phyloP scores from a whole-genome alignment of 2,797 vertebrate species.

The Propithecus perrieri region DNA sequence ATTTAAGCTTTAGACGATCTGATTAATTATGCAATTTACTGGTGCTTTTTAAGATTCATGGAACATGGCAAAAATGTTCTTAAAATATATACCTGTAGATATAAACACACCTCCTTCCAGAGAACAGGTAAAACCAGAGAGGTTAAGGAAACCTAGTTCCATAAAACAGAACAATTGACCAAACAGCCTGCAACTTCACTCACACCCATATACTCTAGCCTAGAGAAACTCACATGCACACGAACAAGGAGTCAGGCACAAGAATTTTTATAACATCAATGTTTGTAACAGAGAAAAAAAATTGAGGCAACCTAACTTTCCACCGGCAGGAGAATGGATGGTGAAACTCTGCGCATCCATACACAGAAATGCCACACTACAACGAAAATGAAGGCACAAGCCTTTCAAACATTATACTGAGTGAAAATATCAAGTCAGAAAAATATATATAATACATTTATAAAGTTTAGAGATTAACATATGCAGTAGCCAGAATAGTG shows the following conservation, averaged over 20 bases:
- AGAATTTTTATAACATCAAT: not conserved
- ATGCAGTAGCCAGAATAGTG: not conserved
- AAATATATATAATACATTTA: not conserved
- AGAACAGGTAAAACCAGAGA: conserved; percentile 41
- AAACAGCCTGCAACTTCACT: not conserved
- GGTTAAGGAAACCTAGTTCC: conserved; percentile 22
- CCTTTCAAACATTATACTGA: not conserved
- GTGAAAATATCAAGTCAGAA: not conserved
- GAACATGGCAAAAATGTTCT: not conserved
- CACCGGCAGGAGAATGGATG: not conserved
- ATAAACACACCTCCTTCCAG: not conserved
- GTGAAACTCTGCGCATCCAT: not conserved
- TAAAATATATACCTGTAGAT: not conserved
- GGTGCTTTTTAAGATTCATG: not conserved
- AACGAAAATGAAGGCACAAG: not conserved
- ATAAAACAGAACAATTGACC: not conserved
- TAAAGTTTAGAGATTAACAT: not conserved
- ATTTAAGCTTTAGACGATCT: not conserved
- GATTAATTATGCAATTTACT: not conserved
- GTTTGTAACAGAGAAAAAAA: not conserved
- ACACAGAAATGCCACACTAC: not conserved
- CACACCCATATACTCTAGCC: not conserved
- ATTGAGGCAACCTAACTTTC: not conserved
- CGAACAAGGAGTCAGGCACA: not conserved
- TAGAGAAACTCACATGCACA: not conserved